A percentile compares a stretch with the other conserved stretches of the same genome.
These are phyloP conservation scores for Urocolius indicus DNA, from an alignment of 2,113 vertebrate genomes.

Conservation along the genomic window DNA sequence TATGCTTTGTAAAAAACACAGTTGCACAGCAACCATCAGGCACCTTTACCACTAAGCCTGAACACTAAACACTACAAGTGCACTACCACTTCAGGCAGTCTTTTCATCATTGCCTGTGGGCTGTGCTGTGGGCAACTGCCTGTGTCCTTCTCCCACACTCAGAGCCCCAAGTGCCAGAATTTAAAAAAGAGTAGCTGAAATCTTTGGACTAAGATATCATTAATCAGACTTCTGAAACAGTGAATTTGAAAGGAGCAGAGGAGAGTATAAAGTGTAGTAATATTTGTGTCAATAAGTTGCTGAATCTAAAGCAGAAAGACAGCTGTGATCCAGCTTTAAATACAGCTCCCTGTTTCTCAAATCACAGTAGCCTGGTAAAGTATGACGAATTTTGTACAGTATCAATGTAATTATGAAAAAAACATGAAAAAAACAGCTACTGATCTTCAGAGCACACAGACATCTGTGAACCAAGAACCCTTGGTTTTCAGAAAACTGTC, in stretches of 20 bases:
- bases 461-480: neutral
- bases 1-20: neutral
- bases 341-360: neutral
- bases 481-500: neutral
- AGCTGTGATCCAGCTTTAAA: neutral
- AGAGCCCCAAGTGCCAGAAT: neutral
- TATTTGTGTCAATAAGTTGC: neutral
- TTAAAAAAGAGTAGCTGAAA: neutral
- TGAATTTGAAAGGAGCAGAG: neutral
- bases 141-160: accelerated
- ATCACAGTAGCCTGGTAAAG: neutral
- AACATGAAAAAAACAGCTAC: neutral
- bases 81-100: neutral
- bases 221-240: neutral
- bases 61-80: neutral
- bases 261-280: neutral
- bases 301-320: neutral
- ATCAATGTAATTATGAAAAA: neutral
- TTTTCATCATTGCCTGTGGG: neutral
- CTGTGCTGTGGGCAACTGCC: neutral
- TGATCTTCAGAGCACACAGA: neutral
- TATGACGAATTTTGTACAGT: neutral
- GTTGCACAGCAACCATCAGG: neutral
- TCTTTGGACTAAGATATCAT: neutral
- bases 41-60: neutral